A percentile compares a stretch with the other conserved stretches of the same genome.
phyloP scores from a whole-genome alignment of 2,113 vertebrate species.

The Vulpes ferrilata region DNA sequence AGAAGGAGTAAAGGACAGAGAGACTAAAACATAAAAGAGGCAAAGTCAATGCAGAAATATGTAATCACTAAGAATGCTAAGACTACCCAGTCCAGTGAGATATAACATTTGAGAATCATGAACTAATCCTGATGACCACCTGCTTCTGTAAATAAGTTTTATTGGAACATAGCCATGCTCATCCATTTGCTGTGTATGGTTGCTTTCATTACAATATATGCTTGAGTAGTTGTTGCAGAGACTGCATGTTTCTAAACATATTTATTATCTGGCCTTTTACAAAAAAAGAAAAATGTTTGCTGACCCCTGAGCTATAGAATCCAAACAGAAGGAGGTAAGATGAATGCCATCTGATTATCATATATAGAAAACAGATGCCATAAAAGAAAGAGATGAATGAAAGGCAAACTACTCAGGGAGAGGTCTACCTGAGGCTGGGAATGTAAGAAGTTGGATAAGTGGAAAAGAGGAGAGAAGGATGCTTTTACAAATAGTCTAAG shows the following conservation, averaged over 20 bases:
- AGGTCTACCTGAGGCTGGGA: background rate
- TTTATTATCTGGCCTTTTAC: background rate
- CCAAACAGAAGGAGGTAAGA: background rate
- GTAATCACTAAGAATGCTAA: background rate
- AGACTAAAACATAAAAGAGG: background rate
- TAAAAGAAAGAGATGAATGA: background rate
- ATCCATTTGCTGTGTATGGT: background rate
- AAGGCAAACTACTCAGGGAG: background rate
- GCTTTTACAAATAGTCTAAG: background rate
- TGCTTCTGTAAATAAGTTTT: constrained; percentile 42
- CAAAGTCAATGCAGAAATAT: background rate
- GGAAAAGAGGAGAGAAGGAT: background rate
- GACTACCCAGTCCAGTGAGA: background rate
- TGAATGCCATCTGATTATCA: background rate
- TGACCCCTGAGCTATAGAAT: background rate
- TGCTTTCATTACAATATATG: background rate
- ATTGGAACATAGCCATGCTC: background rate
- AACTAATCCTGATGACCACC: background rate
- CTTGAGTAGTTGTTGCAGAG: background rate
- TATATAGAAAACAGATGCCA: background rate
- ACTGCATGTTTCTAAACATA: too few relatives aligned
- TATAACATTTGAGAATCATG: background rate
- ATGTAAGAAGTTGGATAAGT: background rate
- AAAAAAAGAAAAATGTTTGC: background rate
- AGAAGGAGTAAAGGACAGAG: background rate